Conservation (phyloP, 2,797 vertebrate species). For the Vultur gryphus region DNA sequence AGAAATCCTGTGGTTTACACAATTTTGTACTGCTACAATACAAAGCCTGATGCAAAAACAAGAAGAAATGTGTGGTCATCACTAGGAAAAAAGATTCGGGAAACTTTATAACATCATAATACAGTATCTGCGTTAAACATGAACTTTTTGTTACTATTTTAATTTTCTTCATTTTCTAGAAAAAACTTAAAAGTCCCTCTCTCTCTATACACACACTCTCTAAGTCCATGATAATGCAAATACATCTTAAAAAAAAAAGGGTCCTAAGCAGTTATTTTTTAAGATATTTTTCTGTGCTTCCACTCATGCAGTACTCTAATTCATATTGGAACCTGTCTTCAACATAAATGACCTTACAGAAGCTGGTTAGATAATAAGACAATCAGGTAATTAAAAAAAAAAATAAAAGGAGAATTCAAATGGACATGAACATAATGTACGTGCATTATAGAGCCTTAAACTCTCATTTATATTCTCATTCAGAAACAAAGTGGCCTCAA, state of each 20-base stretch:
- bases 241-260: neutral
- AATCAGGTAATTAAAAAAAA: neutral
- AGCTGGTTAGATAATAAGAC: neutral
- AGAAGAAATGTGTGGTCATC: neutral
- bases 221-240: neutral
- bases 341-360: slow-evolving; percentile 3
- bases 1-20: neutral
- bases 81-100: neutral
- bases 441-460: neutral
- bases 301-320: neutral
- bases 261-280: neutral
- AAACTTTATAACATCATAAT: neutral
- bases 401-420: neutral
- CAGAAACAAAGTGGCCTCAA: slow-evolving; percentile 28
- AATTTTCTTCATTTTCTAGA: neutral
- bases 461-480: slow-evolving; percentile 30
- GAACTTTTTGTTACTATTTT: neutral
- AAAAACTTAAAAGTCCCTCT: neutral
- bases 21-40: neutral
- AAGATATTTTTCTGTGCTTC: neutral
- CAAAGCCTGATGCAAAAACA: neutral
- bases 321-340: neutral
- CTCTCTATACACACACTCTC: fast-evolving
- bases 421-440: slow-evolving; percentile 2
- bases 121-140: neutral